Evolutionary conservation across 2,113 vertebrate species (phyloP).

Genomic region (Cromileptes altivelis): DNA sequence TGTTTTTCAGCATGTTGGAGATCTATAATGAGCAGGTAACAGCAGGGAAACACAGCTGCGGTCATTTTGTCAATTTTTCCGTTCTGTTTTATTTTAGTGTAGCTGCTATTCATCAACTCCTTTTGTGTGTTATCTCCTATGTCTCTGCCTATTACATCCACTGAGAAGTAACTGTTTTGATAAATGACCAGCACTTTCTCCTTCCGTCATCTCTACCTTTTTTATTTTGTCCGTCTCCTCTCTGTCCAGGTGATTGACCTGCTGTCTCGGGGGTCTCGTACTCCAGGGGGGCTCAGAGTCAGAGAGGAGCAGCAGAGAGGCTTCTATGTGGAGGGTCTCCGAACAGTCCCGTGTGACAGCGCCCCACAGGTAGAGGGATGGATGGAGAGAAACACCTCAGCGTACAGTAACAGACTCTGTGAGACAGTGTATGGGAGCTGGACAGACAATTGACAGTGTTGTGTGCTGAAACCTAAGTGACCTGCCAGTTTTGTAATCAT

Average conservation of each 20-base stretch:
- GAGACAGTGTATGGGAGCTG: background rate
- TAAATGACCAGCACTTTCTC: background rate
- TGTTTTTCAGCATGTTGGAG: conserved; percentile 93
- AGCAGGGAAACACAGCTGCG: background rate
- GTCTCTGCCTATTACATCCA: background rate
- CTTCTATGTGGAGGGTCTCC: conserved; percentile 91
- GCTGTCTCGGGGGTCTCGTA: conserved; percentile 83
- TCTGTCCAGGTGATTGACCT: conserved; percentile 88
- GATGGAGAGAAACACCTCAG: background rate
- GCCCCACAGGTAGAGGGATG: conserved; percentile 82
- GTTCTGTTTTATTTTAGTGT: too few relatives aligned
- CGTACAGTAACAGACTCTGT: background rate
- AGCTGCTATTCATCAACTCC: too few relatives aligned
- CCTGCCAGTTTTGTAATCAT: too few relatives aligned
- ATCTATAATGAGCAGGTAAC: conserved; percentile 92
- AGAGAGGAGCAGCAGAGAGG: conserved; percentile 90
- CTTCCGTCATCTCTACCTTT: background rate
- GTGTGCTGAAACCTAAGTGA: too few relatives aligned
- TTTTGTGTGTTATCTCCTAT: background rate
- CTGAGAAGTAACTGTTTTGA: background rate
- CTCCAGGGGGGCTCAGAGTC: conserved; percentile 86
- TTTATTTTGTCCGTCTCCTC: background rate
- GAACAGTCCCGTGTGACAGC: conserved; percentile 88
- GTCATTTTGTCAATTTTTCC: background rate
- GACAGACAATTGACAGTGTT: too few relatives aligned